Conservation (phyloP, 1,140 invertebrate species). For the Drosophila ambigua region DNA sequence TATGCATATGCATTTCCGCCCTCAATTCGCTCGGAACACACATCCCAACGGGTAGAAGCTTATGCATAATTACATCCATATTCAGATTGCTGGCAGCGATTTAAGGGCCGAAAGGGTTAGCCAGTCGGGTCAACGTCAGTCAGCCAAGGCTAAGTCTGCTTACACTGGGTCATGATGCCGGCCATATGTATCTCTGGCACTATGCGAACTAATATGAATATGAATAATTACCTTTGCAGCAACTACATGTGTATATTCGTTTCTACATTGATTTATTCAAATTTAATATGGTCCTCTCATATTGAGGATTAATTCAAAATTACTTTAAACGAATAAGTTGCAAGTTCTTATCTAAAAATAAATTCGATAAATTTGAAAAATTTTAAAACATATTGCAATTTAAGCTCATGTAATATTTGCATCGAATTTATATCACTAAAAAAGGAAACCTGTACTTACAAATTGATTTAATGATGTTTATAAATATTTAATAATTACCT, state of each 20-base stretch:
- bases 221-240: not conserved
- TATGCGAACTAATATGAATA: not conserved
- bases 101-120: slow-evolving; percentile 31
- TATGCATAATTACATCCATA: slow-evolving; percentile 54
- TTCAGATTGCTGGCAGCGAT: slow-evolving; percentile 15
- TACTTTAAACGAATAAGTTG: too few species aligned
- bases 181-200: not conserved
- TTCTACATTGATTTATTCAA: too few species aligned
- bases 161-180: not conserved
- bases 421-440: too few species aligned
- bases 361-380: too few species aligned
- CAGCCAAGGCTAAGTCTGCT: slow-evolving; percentile 23
- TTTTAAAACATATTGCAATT: too few species aligned
- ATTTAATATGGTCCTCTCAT: too few species aligned
- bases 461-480: too few species aligned
- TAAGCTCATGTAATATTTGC: too few species aligned
- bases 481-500: too few species aligned
- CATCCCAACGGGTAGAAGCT: slow-evolving; percentile 17
- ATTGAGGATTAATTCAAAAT: too few species aligned
- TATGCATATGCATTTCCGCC: slow-evolving; percentile 53
- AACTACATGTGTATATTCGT: not conserved
- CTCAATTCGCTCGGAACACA: slow-evolving; percentile 11
- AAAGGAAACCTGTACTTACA: too few species aligned
- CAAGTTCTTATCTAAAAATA: too few species aligned
- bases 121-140: slow-evolving; percentile 18